These are phyloP conservation scores for human DNA, from an alignment of 2,113 vertebrate genomes.

Conservation along the genomic window GRCh38 chr2:232557001-232557500, in stretches of 20 bases:
- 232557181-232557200: no score
- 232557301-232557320: neutral
- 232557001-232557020: no score
- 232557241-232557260: neutral
- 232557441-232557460: neutral
- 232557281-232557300: neutral
- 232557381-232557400: neutral
- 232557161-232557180: no score
- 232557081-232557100: no score
- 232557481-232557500: neutral
- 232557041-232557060: no score
- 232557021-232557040: no score
- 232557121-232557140: no score
- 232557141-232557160: no score
- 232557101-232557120: no score
- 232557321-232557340: neutral
- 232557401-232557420: neutral
- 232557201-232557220: no score
- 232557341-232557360: neutral
- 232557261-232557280: neutral
- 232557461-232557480: neutral
- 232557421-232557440: neutral
- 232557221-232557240: no score
- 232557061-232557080: no score
- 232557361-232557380: neutral